Percentiles rank a stretch among this genome's conserved stretches.
Evolutionary conservation across 2,888 invertebrate species (phyloP).

Genomic region (Smittia sp.): DNA sequence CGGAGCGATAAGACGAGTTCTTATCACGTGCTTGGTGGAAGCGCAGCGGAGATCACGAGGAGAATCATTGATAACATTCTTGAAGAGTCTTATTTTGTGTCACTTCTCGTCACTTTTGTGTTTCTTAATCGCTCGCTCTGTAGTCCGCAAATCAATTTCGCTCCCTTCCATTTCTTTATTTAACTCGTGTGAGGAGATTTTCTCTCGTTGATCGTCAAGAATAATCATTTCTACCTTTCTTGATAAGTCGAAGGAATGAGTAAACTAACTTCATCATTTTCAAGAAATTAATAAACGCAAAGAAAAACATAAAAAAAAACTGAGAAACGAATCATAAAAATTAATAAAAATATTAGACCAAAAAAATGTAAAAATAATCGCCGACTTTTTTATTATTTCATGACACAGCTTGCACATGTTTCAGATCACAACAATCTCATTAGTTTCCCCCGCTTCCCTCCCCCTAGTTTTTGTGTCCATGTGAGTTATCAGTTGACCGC

Average conservation of each 20-base stretch:
- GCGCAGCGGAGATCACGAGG: too few relatives aligned
- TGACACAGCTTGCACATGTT: background rate
- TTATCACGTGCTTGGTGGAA: too few relatives aligned
- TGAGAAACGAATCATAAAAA: conserved; percentile 25
- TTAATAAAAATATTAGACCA: conserved; percentile 31
- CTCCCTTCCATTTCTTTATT: too few relatives aligned
- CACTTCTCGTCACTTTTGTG: too few relatives aligned
- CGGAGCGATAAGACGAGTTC: too few relatives aligned
- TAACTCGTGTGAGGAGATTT: too few relatives aligned
- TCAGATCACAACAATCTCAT: background rate
- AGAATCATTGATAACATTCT: too few relatives aligned
- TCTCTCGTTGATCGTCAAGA: background rate
- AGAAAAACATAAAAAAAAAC: background rate
- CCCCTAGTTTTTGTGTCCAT: too few relatives aligned
- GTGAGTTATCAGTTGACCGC: too few relatives aligned
- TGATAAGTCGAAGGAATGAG: background rate
- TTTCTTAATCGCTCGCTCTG: too few relatives aligned
- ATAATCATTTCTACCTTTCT: background rate
- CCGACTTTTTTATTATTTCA: conserved; percentile 2
- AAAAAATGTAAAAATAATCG: conserved; percentile 27
- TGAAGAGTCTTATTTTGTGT: too few relatives aligned
- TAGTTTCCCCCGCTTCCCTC: background rate
- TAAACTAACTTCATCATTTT: background rate
- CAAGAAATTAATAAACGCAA: background rate
- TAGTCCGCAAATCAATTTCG: too few relatives aligned